phyloP scores from a whole-genome alignment of 2,888 invertebrate genomes.

The Odiellus spinosus region DNA sequence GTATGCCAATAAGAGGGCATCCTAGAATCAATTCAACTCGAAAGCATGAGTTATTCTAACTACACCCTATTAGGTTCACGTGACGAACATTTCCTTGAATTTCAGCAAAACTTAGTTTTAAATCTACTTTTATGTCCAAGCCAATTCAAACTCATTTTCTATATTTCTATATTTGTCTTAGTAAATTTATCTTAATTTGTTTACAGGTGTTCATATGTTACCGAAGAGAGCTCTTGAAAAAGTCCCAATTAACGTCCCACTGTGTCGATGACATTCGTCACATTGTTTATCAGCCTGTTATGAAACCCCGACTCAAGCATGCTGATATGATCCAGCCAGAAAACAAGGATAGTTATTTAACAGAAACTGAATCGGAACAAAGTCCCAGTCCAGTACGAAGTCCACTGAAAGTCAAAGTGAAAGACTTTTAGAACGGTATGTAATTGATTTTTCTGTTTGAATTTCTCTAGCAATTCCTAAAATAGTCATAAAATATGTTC shows the following conservation, averaged over 20 bases:
- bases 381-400: conserved; percentile 14
- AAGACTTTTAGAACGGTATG: conserved; percentile 20
- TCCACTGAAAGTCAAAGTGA: conserved; percentile 18
- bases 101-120: too few species aligned
- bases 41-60: too few species aligned
- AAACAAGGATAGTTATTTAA: conserved; percentile 11
- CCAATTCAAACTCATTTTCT: too few species aligned
- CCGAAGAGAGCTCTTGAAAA: neutral
- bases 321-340: conserved; percentile 18
- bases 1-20: too few species aligned
- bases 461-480: too few species aligned
- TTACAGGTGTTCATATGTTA: neutral
- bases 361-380: conserved; percentile 16
- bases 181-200: neutral
- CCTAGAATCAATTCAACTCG: too few species aligned
- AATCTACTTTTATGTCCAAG: too few species aligned
- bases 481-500: too few species aligned
- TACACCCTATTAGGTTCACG: too few species aligned
- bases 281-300: conserved; percentile 15
- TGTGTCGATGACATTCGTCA: conserved; percentile 2
- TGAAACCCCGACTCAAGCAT: conserved; percentile 18
- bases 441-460: too few species aligned
- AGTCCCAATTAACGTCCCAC: too few species aligned
- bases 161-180: neutral
- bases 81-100: too few species aligned